phyloP scores from a whole-genome alignment of 2,888 invertebrate species.

The Arenicola marina region DNA sequence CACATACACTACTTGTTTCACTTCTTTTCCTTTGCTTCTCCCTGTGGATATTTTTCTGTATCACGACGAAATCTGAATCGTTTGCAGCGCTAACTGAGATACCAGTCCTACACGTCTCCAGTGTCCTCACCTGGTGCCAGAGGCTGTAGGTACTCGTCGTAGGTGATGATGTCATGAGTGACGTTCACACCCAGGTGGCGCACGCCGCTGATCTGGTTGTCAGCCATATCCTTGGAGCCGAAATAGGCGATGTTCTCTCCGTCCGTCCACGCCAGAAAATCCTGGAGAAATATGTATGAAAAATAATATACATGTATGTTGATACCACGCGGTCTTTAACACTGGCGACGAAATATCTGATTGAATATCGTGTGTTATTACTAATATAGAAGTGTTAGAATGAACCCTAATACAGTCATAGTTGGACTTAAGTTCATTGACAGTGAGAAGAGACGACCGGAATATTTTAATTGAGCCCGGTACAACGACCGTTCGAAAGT shows the following conservation, averaged over 20 bases:
- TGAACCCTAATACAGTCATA: too few species aligned
- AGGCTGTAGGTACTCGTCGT: slow-evolving; percentile 20
- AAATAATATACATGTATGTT: not conserved
- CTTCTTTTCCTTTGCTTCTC: too few species aligned
- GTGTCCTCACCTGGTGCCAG: slow-evolving; percentile 3
- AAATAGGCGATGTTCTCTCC: slow-evolving; percentile 16
- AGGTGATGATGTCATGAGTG: slow-evolving; percentile 25
- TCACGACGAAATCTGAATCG: not conserved
- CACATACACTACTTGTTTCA: too few species aligned
- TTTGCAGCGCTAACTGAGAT: not conserved
- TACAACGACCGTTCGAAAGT: too few species aligned
- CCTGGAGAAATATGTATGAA: slow-evolving; percentile 4
- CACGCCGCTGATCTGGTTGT: slow-evolving; percentile 6
- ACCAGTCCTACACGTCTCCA: not conserved
- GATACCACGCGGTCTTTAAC: too few species aligned
- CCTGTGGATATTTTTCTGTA: not conserved
- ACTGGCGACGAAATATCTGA: too few species aligned
- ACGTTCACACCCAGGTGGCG: slow-evolving; percentile 9
- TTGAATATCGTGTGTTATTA: too few species aligned
- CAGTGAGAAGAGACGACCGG: too few species aligned
- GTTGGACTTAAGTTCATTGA: too few species aligned
- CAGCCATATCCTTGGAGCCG: not conserved
- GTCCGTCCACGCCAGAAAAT: slow-evolving; percentile 22
- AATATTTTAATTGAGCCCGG: too few species aligned
- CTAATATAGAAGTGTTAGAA: too few species aligned